Evolutionary conservation across 1,140 invertebrate genomes (phyloP), one percentile per base, ranked within the genome.

Genomic region (Chrysoperla carnea): DNA sequence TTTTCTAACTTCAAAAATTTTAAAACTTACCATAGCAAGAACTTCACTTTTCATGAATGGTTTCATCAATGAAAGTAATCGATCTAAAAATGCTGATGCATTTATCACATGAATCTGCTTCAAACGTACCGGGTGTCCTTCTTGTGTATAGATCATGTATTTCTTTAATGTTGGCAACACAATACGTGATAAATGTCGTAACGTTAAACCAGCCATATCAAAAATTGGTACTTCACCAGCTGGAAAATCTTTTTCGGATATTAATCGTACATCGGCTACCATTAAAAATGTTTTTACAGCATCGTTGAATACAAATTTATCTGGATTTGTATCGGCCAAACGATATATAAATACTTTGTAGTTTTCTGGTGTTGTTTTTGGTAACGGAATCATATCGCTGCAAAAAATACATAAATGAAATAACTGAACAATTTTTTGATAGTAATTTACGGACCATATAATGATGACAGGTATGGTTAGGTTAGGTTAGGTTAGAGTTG

Each of bases 81-180:
- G 69, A 52, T 76, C 71, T 42, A 78, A 63, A 57, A 76, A 77
- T 1, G 69, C 58, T 0, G 73, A 70, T 4, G 69, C 67, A 50
- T 79, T 78, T 31, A 79, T 66, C 44, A 83, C 71, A 57, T 85
- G 80, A 33, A 84, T 75, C 47, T 76, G 74, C 52, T 79, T 80
- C 42, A 84, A 65, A 48, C 77, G 68, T 33, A 79, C 69, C 0
- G 81, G 81, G 50, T 81, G 78, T 0, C 77, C 77, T 60, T 84
- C 80, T 53, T 72, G 70, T 37, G 72, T 69, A 43, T 78, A 81
- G 43, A 77, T 63, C 67, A 80, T 78, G 52, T 78, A 80, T 52
- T 72, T 72, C 29, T 72, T 68, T 8, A 81, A 51, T 15, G 72
- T 67, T 0, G 67, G 65, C n/a, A 81, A 56, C 39, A 72, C 72